A percentile compares a stretch with the other conserved stretches of the same genome.
phyloP scores from a whole-genome alignment of 1,140 invertebrate species.

The Anthonomus grandis region DNA sequence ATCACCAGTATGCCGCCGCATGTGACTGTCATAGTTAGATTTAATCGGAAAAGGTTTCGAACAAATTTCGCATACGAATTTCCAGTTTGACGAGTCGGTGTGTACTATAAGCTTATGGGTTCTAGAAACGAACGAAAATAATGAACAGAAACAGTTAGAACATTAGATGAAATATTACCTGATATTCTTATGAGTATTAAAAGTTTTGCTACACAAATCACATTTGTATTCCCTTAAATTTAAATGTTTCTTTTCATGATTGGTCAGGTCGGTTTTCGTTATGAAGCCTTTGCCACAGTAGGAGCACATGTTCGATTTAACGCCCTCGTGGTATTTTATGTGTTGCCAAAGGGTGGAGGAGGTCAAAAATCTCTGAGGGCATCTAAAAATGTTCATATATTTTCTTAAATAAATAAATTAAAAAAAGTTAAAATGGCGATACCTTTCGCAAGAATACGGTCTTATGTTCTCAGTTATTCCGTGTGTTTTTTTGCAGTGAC shows the following conservation, averaged over 20 bases:
- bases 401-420: conserved; percentile 1
- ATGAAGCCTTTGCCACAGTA: conserved; percentile 60
- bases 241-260: conserved; percentile 58
- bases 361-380: conserved; percentile 26
- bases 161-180: conserved; percentile 16
- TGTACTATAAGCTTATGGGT: conserved; percentile 32
- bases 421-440: neutral
- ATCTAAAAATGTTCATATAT: too few species aligned
- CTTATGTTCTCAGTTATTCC: conserved; percentile 52
- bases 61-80: conserved; percentile 39
- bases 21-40: conserved; percentile 28
- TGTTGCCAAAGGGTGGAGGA: conserved; percentile 34
- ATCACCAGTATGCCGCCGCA: conserved; percentile 30
- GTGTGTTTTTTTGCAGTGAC: conserved; percentile 52
- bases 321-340: conserved; percentile 34
- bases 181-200: conserved; percentile 45
- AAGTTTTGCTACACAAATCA: conserved; percentile 60
- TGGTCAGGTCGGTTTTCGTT: conserved; percentile 53
- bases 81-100: conserved; percentile 29
- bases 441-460: conserved; percentile 50
- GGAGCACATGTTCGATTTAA: conserved; percentile 46
- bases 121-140: neutral
- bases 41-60: conserved; percentile 38
- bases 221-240: conserved; percentile 68
- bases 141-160: neutral